These are phyloP conservation scores for Drosophila subpulchrella DNA, from an alignment of 1,140 invertebrate species.

Conservation along the genomic window DNA sequence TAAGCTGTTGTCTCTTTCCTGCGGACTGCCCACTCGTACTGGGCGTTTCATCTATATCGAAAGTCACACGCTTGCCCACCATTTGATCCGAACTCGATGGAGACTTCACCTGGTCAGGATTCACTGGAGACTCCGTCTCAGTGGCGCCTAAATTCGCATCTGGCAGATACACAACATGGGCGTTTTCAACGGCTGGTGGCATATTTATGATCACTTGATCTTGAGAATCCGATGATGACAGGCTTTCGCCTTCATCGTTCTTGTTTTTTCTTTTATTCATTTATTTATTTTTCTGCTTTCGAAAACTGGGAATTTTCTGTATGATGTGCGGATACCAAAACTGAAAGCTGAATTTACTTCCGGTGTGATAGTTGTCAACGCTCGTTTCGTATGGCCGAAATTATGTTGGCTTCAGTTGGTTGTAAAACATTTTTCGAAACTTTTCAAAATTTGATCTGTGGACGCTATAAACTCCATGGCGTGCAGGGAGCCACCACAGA, in stretches of 20 bases:
- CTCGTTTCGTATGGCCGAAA: slow-evolving; percentile 18
- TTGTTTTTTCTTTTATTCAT: slow-evolving; percentile 13
- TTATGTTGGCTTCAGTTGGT: slow-evolving; percentile 26
- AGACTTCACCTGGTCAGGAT: neutral
- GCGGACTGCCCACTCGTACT: slow-evolving; percentile 8
- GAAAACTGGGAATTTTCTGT: slow-evolving; percentile 28
- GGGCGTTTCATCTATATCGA: slow-evolving; percentile 10
- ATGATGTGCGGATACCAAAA: neutral
- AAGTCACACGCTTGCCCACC: slow-evolving; percentile 8
- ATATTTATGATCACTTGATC: neutral
- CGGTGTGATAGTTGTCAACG: slow-evolving; percentile 20
- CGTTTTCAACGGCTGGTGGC: neutral
- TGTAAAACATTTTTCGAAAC: slow-evolving; percentile 14
- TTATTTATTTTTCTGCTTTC: neutral
- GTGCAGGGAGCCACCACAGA: slow-evolving; percentile 45
- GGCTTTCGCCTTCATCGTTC: neutral
- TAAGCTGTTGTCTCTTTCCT: neutral
- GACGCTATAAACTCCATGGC: slow-evolving; percentile 43
- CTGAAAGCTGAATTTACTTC: slow-evolving; percentile 2
- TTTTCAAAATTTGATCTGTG: slow-evolving; percentile 56
- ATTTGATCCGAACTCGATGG: neutral
- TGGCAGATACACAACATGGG: slow-evolving; percentile 39
- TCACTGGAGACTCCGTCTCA: slow-evolving; percentile 43
- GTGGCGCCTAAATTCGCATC: slow-evolving; percentile 55
- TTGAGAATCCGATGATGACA: neutral